Evolutionary conservation across 1,140 invertebrate genomes (phyloP).

Genomic region (Drosophila mayri): DNA sequence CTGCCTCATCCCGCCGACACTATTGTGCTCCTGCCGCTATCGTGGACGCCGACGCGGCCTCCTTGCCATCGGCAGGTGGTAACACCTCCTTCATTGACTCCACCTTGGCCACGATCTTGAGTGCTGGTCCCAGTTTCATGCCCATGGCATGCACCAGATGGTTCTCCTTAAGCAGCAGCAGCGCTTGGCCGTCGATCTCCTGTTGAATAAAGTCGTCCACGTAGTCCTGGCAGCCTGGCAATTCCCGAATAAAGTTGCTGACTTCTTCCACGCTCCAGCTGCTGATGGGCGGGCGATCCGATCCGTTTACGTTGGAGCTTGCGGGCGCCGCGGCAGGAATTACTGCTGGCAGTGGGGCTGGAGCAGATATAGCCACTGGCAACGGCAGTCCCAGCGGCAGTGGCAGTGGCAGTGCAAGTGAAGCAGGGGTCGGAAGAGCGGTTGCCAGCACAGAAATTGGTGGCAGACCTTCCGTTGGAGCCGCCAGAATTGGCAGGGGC

Average conservation of each 20-base stretch:
- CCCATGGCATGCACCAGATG: constrained; percentile 97
- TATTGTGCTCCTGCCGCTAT: constrained; percentile 46
- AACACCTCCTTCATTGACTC: constrained; percentile 83
- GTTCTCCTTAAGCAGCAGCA: constrained; percentile 97
- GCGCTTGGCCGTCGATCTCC: constrained; percentile 97
- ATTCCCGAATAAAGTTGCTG: constrained; percentile 93
- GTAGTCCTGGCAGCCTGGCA: constrained; percentile 96
- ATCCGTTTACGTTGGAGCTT: constrained; percentile 1
- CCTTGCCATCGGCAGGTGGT: constrained; percentile 50
- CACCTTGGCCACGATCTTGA: constrained; percentile 94
- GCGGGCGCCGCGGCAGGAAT: constrained; percentile 3
- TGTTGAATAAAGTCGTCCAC: constrained; percentile 97
- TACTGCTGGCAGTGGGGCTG: constrained; percentile 13
- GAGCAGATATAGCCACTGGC: constrained; percentile 6
- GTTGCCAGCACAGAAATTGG: neutral
- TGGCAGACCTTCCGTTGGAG: constrained; percentile 8
- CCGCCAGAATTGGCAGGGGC: constrained; percentile 10
- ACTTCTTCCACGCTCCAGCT: constrained; percentile 89
- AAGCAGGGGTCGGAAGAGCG: neutral
- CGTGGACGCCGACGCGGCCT: constrained; percentile 14
- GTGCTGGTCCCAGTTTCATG: constrained; percentile 97
- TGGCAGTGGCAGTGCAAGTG: constrained; percentile 1
- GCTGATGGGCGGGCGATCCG: constrained; percentile 59
- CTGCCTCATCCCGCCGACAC: constrained; percentile 23
- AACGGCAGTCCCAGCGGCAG: constrained; percentile 14